These are phyloP conservation scores for Lacerta viridis DNA, from an alignment of 2,797 vertebrate genomes.

Conservation along the genomic window DNA sequence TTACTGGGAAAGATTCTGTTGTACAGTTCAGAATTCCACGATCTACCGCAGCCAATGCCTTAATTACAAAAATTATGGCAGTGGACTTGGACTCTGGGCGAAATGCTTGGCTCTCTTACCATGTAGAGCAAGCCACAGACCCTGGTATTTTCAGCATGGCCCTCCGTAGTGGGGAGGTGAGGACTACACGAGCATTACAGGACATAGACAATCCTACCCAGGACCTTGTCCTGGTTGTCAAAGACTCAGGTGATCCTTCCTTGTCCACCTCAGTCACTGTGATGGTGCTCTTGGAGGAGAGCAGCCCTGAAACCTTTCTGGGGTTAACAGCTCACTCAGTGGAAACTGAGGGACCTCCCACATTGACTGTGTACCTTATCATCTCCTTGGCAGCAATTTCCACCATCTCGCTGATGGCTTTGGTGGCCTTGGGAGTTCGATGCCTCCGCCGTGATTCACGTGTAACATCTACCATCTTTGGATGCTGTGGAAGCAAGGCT, in stretches of 20 bases:
- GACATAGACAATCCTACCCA: slow-evolving; percentile 71
- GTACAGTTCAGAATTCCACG: slow-evolving; percentile 73
- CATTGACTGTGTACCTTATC: slow-evolving; percentile 81
- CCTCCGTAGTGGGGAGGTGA: slow-evolving; percentile 75
- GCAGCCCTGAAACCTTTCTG: slow-evolving; percentile 75
- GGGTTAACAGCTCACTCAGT: slow-evolving; percentile 68
- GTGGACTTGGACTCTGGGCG: slow-evolving; percentile 78
- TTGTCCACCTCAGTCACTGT: slow-evolving; percentile 76
- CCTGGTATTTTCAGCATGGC: slow-evolving; percentile 72
- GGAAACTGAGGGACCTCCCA: slow-evolving; percentile 70
- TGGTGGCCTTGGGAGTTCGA: slow-evolving; percentile 75
- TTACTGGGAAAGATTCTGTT: slow-evolving; percentile 68
- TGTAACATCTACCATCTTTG: slow-evolving; percentile 6
- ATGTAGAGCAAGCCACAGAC: slow-evolving; percentile 73
- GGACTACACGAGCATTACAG: slow-evolving; percentile 60
- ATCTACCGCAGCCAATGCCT: slow-evolving; percentile 58
- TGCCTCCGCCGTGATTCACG: slow-evolving; percentile 72
- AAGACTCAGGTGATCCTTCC: slow-evolving; percentile 72
- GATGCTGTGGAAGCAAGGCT: slow-evolving; percentile 64
- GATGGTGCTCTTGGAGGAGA: slow-evolving; percentile 79
- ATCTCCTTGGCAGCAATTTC: slow-evolving; percentile 80
- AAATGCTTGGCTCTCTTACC: slow-evolving; percentile 80
- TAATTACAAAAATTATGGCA: slow-evolving; percentile 75
- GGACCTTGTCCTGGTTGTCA: slow-evolving; percentile 74
- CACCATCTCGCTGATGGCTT: slow-evolving; percentile 76